Evolutionary conservation across 1,140 invertebrate genomes (phyloP), one percentile per base, ranked within the genome.

Genomic region (Platyura marginata): DNA sequence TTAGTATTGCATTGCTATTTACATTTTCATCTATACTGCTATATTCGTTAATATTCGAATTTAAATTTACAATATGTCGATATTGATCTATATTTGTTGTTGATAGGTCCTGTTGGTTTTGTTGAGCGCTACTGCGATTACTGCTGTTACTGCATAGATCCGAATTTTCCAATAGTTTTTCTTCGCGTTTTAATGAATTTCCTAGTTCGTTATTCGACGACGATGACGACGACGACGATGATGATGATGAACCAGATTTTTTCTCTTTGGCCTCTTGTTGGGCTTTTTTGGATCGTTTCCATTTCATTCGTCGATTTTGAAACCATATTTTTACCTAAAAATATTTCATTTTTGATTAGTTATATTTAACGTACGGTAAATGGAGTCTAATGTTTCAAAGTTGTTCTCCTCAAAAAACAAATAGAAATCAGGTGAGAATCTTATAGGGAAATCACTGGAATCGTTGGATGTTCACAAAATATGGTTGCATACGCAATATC

Each of bases 281-380:
- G 0, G 87, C 84, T 57, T 92, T 92, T 71, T 92, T 93, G 45
- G 86, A 91, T 4, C 89, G 68, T 59, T 93, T 93, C 88, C 88
- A 93, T 57, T 93, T 93, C 89, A 93, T 93, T 49, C 88, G 70
- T 15, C 89, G 70, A 62, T 93, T 93, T 73, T 93, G 89, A 61
- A 93, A 93, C 89, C 89, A 93, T 47, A 93, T 93, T 70, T 93
- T 93, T 35, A 93, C 86, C 86, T 90, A 29, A 29, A 29, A 29
- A 6, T 29, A 13, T 29, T 29, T 8, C 25, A 29, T 13, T 13
- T 29, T 13, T 29, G 25, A 8, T 29, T n/a, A n/a, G n/a, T n/a
- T n/a, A n/a, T n/a, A n/a, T n/a, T n/a, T n/a, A n/a, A n/a, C n/a
- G n/a, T n/a, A n/a, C n/a, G n/a, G 13, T 34, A 15, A 13, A n/a